These are phyloP conservation scores for Garrulus glandarius DNA, from an alignment of 2,797 vertebrate genomes.

Conservation along the genomic window DNA sequence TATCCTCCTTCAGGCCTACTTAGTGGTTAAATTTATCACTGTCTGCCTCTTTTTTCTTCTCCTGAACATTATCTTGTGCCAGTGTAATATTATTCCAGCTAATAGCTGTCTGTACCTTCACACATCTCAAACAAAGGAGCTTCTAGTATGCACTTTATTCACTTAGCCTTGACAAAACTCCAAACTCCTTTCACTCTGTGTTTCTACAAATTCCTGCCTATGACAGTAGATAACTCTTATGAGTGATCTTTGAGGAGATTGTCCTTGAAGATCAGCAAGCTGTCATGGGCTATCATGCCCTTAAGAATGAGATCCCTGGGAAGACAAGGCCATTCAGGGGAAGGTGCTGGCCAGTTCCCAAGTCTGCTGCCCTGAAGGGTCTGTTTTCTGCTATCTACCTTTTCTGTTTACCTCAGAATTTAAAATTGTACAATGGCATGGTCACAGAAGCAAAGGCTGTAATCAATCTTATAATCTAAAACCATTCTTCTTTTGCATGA, in stretches of 20 bases:
- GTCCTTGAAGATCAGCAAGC: neutral
- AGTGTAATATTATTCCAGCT: neutral
- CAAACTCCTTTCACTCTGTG: neutral
- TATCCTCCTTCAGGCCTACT: neutral
- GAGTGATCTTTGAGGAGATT: neutral
- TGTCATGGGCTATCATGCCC: neutral
- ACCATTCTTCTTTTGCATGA: neutral
- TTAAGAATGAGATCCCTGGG: neutral
- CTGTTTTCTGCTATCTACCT: neutral
- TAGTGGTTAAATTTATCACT: neutral
- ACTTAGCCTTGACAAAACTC: neutral
- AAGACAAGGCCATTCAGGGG: neutral
- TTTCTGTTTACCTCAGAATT: neutral
- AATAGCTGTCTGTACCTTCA: neutral
- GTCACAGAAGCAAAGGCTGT: neutral
- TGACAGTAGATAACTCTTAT: neutral
- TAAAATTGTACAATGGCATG: neutral
- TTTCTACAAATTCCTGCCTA: neutral
- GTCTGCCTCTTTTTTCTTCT: neutral
- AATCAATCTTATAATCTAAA: fast-evolving
- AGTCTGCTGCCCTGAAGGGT: neutral
- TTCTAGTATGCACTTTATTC: neutral
- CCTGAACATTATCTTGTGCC: neutral
- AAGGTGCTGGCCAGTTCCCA: neutral
- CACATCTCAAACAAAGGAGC: neutral